Evolutionary conservation across 2,113 vertebrate genomes (phyloP).

Genomic region (Pelecanus crispus): DNA sequence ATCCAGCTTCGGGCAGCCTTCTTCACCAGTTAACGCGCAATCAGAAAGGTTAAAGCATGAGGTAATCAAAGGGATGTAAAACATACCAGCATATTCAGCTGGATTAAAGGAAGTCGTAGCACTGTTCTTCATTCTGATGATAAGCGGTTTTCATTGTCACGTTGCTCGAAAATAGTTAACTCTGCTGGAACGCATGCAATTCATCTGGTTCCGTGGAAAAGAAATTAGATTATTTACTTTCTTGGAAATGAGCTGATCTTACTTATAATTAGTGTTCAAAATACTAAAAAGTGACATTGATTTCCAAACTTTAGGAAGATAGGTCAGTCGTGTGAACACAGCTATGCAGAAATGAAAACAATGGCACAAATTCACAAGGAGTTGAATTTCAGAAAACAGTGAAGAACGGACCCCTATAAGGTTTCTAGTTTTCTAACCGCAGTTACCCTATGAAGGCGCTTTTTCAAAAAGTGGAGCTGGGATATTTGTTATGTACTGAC

Average conservation of each 20-base stretch:
- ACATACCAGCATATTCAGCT: neutral
- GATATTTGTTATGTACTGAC: neutral
- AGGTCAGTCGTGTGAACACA: neutral
- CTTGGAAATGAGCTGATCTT: slow-evolving; percentile 18
- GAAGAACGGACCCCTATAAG: neutral
- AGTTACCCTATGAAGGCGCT: neutral
- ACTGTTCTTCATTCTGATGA: neutral
- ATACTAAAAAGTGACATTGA: neutral
- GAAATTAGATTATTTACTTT: neutral
- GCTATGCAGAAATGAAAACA: slow-evolving; percentile 46
- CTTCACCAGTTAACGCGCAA: neutral
- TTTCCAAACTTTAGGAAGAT: neutral
- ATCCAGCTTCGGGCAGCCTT: neutral
- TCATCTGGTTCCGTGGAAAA: neutral
- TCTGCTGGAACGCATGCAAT: neutral
- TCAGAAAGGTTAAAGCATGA: neutral
- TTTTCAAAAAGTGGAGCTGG: neutral
- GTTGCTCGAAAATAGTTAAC: neutral
- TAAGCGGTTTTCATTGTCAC: neutral
- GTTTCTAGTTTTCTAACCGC: neutral
- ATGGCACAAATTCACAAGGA: slow-evolving; percentile 20
- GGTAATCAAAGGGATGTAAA: neutral
- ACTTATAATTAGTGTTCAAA: neutral
- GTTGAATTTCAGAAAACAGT: slow-evolving; percentile 24
- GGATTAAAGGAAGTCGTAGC: neutral